Evolutionary conservation across 2,888 invertebrate species (phyloP), one percentile per base, ranked within the genome.

Genomic region (Melipona bicolor): DNA sequence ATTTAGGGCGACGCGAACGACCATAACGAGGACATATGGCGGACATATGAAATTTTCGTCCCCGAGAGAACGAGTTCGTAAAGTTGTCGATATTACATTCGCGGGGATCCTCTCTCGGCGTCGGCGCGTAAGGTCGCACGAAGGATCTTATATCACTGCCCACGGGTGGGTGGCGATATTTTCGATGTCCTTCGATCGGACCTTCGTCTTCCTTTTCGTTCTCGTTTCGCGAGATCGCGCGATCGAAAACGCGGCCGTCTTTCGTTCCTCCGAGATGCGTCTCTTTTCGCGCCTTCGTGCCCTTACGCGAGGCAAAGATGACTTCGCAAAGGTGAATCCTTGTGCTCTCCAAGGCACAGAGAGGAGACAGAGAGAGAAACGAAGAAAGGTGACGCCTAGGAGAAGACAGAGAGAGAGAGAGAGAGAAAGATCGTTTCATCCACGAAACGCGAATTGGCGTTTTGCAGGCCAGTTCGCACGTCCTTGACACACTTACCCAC

Each of bases 401-500:
- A 49, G 59, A 69, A 69, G 69, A 79, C 54, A 73, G 64, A 59
- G 71, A 43, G 71, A 73, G 73, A 56, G 52, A 27, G 64, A 27
- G 62, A 15, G 54, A 70, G 61, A 71, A 81, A 84, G 79, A 89
- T 64, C 76, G 86, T 87, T 90, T 90, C 88, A 90, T 91, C 90
- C 88, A 88, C 89, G 90, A 92, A 91, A 91, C 90, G 90, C 89
- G 87, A 89, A 90, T 86, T 91, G 89, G 86, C 92, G 91, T 91
- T 92, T 92, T 92, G 92, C 92, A 93, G 92, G 93, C 94, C 91
- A 94, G 93, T 94, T 94, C 94, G 93, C 94, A 94, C 93, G 95
- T 93, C 95, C 95, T 94, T 95, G 95, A 94, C 95, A 95, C 93
- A 92, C 91, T 94, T 95, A 94, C 94, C 94, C 92, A 94, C 93